Percentiles rank a stretch among this genome's conserved stretches.
phyloP scores from a whole-genome alignment of 2,797 vertebrate genomes.

The Cynodonichthys magdalenae region DNA sequence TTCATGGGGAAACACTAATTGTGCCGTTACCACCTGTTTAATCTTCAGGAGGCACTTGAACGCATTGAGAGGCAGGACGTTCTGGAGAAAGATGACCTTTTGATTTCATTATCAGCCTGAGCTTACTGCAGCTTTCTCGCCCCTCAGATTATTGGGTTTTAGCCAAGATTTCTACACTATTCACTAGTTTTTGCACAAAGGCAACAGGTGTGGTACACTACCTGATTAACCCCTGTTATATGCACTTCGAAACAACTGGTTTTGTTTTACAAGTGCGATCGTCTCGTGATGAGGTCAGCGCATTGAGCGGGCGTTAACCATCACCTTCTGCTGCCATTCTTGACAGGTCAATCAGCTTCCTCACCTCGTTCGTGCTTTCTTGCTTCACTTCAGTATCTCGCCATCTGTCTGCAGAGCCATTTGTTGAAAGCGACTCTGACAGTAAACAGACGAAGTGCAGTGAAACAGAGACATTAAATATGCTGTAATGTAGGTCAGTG shows the following conservation, averaged over 20 bases:
- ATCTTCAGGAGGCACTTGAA: constrained; percentile 1
- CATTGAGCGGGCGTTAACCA: constrained; percentile 37
- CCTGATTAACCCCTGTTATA: not conserved
- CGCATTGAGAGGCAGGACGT: constrained; percentile 10
- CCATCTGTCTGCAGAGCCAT: constrained; percentile 13
- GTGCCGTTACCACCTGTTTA: constrained; percentile 7
- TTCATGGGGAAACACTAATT: constrained; percentile 20
- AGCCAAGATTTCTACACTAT: constrained; percentile 28
- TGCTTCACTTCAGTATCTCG: not conserved
- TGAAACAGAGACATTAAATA: constrained; percentile 49
- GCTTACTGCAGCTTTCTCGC: constrained; percentile 23
- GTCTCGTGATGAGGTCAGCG: not conserved
- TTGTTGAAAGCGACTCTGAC: constrained; percentile 20
- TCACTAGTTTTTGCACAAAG: constrained; percentile 17
- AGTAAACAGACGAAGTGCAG: constrained; percentile 34
- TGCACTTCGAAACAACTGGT: too few species aligned
- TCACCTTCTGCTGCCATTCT: constrained; percentile 15
- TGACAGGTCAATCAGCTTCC: constrained; percentile 36
- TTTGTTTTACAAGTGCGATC: too few species aligned
- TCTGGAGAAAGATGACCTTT: constrained; percentile 29
- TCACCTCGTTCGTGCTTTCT: not conserved
- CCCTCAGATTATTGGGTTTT: constrained; percentile 11
- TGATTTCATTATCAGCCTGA: constrained; percentile 49
- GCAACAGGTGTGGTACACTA: constrained; percentile 45
- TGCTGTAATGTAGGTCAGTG: constrained; percentile 58